Base-by-base conservation (phyloP, 2,113 vertebrate species). In the Acrocephalus kingi region DNA sequence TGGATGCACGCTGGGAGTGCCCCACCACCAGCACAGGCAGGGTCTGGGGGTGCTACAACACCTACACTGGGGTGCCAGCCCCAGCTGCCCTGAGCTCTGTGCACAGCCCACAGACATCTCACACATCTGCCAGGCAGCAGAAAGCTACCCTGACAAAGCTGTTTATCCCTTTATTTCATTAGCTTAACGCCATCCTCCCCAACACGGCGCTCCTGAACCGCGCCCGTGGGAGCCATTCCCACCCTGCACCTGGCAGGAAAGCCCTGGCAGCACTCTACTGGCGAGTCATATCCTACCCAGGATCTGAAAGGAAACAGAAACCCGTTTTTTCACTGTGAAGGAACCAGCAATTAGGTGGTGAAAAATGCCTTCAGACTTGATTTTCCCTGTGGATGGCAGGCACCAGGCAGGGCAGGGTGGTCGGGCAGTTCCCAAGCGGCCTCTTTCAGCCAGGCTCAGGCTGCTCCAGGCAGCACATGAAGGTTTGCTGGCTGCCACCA, bases 391-490 rank as follows among this genome's bases (percentile, higher is more conserved):
- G 5, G 37, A 30, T 2, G 5, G 22, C 3, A 30, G 41, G 48
- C 59, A 46, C 5, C 19, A 39, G 35, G 73, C 49, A 68, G 72
- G 51, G 33, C 41, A 13, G 59, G 51, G 63, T 2, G 31, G 37
- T 56, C 0, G 0, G 8, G 31, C 62, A 3, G 15, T 2, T 10
- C 45, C 23, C 5, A 3, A 22, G 39, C 4, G 1, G 21, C 64
- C 30, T 5, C 48, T 19, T 31, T 33, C 45, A 28, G 45, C 28
- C 1, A 1, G 62, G n/a, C 30, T 74, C 11, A 4, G 33, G 78
- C 28, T 4, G 4, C 12, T 45, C 24, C 24, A 5, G 19, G 27
- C 3, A 1, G 33, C 58, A 39, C 4, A 2, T 0, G 37, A 61
- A 73, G 27, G 11, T 37, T 39, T 49, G 24, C 51, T 72, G 73